A percentile compares a stretch with the other conserved stretches of the same genome.
These are phyloP conservation scores for Megaleporinus macrocephalus DNA, from an alignment of 2,113 vertebrate species.

Conservation along the genomic window DNA sequence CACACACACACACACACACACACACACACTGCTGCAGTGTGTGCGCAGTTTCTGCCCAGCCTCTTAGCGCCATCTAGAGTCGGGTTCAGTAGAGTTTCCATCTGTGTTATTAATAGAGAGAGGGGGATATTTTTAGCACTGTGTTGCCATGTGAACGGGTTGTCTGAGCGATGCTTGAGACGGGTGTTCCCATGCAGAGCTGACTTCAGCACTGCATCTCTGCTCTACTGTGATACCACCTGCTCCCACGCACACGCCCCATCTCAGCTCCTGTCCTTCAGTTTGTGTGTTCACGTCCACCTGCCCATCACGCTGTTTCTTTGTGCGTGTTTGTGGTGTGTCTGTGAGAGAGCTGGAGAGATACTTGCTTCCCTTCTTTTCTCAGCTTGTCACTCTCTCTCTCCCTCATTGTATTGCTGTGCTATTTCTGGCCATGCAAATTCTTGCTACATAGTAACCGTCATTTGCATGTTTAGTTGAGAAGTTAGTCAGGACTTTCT, in stretches of 20 bases:
- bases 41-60: slow-evolving; percentile 19
- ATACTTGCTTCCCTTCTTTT: background rate
- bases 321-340: slow-evolving; percentile 14
- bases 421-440: slow-evolving; percentile 54
- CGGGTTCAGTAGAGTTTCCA: background rate
- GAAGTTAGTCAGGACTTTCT: slow-evolving; percentile 11
- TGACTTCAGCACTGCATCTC: slow-evolving; percentile 60
- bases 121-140: slow-evolving; percentile 79
- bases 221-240: slow-evolving; percentile 49
- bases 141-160: slow-evolving; percentile 84
- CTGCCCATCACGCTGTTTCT: slow-evolving; percentile 43
- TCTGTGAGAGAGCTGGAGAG: background rate
- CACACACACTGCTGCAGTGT: background rate
- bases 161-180: slow-evolving; percentile 73
- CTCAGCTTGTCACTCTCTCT: slow-evolving; percentile 20
- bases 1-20: background rate
- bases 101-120: slow-evolving; percentile 75
- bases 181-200: slow-evolving; percentile 75
- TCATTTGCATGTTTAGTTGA: slow-evolving; percentile 24
- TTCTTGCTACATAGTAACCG: slow-evolving; percentile 19
- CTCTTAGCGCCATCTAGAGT: slow-evolving; percentile 62
- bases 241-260: slow-evolving; percentile 22
- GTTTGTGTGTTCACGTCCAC: slow-evolving; percentile 24
- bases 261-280: slow-evolving; percentile 30
- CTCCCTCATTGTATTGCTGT: slow-evolving; percentile 31